Evolutionary conservation across 2,888 invertebrate species (phyloP).

Genomic region (Tipula unca): DNA sequence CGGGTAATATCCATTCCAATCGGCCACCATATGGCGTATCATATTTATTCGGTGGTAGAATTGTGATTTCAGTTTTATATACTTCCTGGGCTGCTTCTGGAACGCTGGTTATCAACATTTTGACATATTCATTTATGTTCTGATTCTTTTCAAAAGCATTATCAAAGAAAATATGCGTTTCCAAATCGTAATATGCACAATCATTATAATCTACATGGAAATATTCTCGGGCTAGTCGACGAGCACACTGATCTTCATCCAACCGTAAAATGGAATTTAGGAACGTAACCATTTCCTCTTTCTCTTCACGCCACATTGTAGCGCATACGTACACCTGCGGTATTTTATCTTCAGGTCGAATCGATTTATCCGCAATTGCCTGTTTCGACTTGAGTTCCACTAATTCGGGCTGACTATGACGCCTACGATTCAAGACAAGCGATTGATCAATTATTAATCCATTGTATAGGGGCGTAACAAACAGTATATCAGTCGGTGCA

Average conservation of each 20-base stretch:
- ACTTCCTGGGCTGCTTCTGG: constrained; percentile 68
- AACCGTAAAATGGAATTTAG: constrained; percentile 79
- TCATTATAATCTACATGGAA: constrained; percentile 53
- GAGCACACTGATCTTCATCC: constrained; percentile 85
- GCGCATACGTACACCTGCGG: constrained; percentile 54
- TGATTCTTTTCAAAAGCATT: constrained; percentile 65
- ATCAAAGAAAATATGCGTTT: constrained; percentile 83
- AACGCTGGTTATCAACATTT: constrained; percentile 59
- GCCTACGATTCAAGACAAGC: constrained; percentile 68
- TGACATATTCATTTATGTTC: constrained; percentile 53
- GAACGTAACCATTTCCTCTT: constrained; percentile 84
- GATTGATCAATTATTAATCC: constrained; percentile 78
- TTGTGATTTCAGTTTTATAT: constrained; percentile 52
- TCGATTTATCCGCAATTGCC: neutral
- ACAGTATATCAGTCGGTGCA: constrained; percentile 75
- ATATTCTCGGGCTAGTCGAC: constrained; percentile 72
- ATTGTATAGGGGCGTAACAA: constrained; percentile 75
- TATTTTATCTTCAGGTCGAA: constrained; percentile 36
- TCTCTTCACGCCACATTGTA: constrained; percentile 93
- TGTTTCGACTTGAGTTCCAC: neutral
- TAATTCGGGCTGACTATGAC: constrained; percentile 43
- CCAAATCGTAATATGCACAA: constrained; percentile 80
- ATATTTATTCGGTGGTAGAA: constrained; percentile 62
- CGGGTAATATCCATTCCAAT: constrained; percentile 74
- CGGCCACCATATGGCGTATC: constrained; percentile 83